Conservation (phyloP, 1,140 invertebrate species). For the Rhopalosiphum padi region DNA sequence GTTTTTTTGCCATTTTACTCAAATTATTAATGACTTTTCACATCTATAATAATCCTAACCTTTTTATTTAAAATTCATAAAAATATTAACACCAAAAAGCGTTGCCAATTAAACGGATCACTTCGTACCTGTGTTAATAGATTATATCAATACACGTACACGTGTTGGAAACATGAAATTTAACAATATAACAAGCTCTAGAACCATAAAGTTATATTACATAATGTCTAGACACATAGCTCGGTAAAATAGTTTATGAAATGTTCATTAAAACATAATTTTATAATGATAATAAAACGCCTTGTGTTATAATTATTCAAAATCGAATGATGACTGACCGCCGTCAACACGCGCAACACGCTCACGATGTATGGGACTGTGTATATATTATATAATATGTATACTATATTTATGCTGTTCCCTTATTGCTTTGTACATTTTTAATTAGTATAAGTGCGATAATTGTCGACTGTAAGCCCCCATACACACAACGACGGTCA, state of each 20-base stretch:
- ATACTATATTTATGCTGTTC: neutral
- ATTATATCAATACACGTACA: too few species aligned
- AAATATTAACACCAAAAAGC: neutral
- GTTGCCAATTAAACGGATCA: neutral
- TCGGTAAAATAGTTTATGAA: neutral
- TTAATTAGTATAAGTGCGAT: neutral
- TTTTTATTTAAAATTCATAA: neutral
- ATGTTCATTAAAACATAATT: neutral
- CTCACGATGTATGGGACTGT: neutral
- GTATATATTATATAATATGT: neutral
- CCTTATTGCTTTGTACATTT: neutral
- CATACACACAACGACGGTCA: too few species aligned
- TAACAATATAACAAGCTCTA: neutral
- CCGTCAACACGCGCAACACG: neutral
- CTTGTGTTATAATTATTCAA: neutral
- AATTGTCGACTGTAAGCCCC: neutral
- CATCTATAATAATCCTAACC: too few species aligned
- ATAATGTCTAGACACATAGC: neutral
- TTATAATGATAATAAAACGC: neutral
- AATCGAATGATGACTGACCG: neutral
- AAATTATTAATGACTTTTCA: too few species aligned
- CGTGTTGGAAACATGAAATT: neutral
- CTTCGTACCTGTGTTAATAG: neutral
- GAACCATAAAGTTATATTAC: neutral
- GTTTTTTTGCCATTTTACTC: neutral